Conservation (phyloP, 1,140 invertebrate species). For the Pteromalus puparum region DNA sequence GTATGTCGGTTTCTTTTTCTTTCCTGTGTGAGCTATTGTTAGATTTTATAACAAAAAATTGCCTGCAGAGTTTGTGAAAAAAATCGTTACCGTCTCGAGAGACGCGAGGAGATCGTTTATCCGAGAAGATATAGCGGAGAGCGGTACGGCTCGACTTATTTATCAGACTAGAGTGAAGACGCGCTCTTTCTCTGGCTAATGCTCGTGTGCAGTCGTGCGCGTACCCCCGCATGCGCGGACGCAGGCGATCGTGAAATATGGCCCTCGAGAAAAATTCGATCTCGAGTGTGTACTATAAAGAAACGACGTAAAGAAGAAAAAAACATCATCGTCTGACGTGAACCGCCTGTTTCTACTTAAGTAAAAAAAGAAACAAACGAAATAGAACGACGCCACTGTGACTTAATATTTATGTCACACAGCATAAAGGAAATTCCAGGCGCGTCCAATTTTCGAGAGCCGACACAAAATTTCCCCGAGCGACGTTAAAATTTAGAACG, state of each 20-base stretch:
- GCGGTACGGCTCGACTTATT: neutral
- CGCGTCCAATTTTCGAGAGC: neutral
- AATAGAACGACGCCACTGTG: neutral
- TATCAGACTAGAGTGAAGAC: neutral
- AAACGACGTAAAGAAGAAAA: neutral
- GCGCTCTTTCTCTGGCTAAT: neutral
- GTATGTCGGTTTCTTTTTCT: no score
- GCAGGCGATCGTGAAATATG: neutral
- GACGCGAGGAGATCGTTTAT: neutral
- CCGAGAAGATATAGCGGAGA: neutral
- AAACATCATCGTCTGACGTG: neutral
- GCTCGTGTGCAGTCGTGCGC: neutral
- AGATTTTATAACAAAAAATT: neutral
- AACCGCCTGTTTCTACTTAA: neutral
- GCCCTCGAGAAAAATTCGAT: neutral
- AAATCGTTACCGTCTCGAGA: neutral
- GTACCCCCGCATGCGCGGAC: no score
- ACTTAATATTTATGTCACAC: neutral
- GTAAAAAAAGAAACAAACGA: neutral
- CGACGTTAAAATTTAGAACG: conserved; percentile 12
- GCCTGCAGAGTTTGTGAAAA: neutral
- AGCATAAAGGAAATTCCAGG: neutral
- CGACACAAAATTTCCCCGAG: neutral
- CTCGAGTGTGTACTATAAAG: neutral
- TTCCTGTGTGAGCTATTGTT: no score